Evolutionary conservation across 2,888 invertebrate species (phyloP).

Genomic region (Zelleria hepariella): DNA sequence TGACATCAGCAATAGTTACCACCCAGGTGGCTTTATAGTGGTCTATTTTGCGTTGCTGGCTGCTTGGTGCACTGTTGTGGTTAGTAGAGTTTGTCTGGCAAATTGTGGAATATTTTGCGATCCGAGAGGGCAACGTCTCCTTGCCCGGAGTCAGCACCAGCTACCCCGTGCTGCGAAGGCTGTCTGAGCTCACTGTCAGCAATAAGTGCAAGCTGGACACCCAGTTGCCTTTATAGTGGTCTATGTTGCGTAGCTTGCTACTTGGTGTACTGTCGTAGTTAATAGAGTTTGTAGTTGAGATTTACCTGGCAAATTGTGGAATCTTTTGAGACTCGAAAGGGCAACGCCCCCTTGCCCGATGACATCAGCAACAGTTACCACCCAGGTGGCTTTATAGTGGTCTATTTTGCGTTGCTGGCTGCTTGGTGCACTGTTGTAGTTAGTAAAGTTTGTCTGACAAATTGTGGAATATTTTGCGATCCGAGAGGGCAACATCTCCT

Average conservation of each 20-base stretch:
- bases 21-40: background rate
- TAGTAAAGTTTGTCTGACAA: no score
- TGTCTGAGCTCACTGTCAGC: conserved; percentile 68
- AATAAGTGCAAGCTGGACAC: conserved; percentile 61
- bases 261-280: background rate
- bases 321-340: no score
- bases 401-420: no score
- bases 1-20: background rate
- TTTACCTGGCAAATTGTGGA: no score
- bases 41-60: no score
- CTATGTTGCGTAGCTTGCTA: background rate
- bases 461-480: no score
- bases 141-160: conserved; percentile 69
- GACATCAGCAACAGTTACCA: background rate
- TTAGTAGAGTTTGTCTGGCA: no score
- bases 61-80: no score
- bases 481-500: conserved; percentile 83
- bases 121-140: conserved; percentile 84
- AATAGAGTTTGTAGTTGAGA: no score
- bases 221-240: conserved; percentile 36
- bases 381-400: background rate
- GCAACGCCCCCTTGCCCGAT: no score
- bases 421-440: no score
- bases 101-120: no score
- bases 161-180: conserved; percentile 73